phyloP scores from a whole-genome alignment of 2,113 vertebrate genomes.

The Cinclus cinclus region DNA sequence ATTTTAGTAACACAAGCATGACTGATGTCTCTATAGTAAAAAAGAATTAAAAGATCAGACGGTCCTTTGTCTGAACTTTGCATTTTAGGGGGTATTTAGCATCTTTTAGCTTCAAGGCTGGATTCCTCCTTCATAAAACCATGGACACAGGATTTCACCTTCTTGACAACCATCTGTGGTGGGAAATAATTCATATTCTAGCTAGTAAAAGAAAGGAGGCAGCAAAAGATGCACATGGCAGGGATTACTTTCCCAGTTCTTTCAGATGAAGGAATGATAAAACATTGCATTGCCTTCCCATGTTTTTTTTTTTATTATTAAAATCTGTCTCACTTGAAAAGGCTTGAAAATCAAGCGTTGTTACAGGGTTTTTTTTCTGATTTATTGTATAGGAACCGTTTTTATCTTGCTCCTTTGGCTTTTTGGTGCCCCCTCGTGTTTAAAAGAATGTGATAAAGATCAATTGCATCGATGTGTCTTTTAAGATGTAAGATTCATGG shows the following conservation, averaged over 20 bases:
- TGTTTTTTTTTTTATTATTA: neutral
- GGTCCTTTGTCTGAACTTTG: neutral
- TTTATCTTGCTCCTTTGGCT: neutral
- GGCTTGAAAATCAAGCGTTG: neutral
- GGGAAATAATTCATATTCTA: neutral
- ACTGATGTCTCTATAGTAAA: neutral
- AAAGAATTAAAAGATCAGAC: fast-evolving
- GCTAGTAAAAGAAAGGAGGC: neutral
- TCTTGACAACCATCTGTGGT: neutral
- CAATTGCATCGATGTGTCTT: neutral
- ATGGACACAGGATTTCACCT: neutral
- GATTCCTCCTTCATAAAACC: neutral
- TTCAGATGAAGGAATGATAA: neutral
- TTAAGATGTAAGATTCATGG: neutral
- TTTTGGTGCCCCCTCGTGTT: constrained; percentile 70
- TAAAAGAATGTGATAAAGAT: neutral
- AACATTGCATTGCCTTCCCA: neutral
- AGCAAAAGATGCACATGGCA: neutral
- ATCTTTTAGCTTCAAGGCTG: neutral
- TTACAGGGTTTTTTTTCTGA: neutral
- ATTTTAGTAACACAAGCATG: neutral
- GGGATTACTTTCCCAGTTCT: neutral
- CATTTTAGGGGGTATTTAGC: neutral
- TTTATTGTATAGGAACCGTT: neutral
- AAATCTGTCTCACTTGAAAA: neutral